Conservation (phyloP, 2,113 vertebrate genomes). For the Pardalotus punctatus region DNA sequence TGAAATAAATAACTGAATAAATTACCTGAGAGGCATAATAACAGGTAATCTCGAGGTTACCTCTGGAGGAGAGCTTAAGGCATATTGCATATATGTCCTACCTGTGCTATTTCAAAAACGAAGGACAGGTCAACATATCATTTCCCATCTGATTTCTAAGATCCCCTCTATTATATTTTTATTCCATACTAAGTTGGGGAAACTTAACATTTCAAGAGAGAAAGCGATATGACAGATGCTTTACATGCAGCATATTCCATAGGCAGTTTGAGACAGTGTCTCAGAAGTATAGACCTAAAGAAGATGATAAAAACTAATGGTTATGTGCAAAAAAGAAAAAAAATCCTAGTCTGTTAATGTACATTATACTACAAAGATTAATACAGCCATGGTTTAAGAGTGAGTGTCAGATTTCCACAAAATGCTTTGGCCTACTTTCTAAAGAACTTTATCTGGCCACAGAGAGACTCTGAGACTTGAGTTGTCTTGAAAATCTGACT, state of each 20-base stretch:
- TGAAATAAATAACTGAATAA: background rate
- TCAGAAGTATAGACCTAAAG: background rate
- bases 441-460: background rate
- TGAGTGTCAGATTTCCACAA: background rate
- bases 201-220: background rate
- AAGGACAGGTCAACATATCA: background rate
- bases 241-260: background rate
- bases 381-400: background rate
- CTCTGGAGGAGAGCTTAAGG: background rate
- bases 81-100: background rate
- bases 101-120: background rate
- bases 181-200: too few relatives aligned
- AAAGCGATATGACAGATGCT: background rate
- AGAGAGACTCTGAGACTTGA: background rate
- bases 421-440: constrained; percentile 30
- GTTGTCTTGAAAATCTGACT: background rate
- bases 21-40: background rate
- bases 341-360: background rate
- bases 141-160: background rate
- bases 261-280: background rate
- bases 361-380: background rate
- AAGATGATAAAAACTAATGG: background rate
- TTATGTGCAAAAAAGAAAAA: background rate
- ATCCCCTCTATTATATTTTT: background rate
- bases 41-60: background rate